A percentile compares a stretch with the other conserved stretches of the same genome.
Evolutionary conservation across 2,888 invertebrate species (phyloP).

Genomic region (Napeogenes sylphis): DNA sequence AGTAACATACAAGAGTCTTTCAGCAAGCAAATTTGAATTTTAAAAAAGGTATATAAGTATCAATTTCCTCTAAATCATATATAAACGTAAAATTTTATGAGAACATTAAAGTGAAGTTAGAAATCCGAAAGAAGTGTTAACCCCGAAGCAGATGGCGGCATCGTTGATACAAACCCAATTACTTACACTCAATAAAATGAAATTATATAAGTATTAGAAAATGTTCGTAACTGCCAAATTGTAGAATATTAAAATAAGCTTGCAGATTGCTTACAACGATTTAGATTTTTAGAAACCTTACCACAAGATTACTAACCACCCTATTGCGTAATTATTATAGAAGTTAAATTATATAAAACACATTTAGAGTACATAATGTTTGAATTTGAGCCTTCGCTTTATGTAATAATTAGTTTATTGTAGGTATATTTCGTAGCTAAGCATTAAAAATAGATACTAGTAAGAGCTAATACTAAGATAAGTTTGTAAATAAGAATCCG

Average conservation of each 20-base stretch:
- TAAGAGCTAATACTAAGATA: too few relatives aligned
- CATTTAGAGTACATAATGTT: too few relatives aligned
- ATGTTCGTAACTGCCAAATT: slow-evolving; percentile 48
- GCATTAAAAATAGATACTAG: too few relatives aligned
- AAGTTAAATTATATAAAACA: too few relatives aligned
- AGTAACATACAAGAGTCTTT: slow-evolving; percentile 51
- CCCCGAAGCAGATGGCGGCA: slow-evolving; percentile 67
- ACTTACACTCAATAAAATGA: slow-evolving; percentile 78
- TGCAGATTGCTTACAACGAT: not conserved
- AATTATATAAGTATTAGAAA: slow-evolving; percentile 73
- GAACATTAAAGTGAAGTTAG: slow-evolving; percentile 75
- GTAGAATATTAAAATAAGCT: not conserved
- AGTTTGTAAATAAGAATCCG: too few relatives aligned
- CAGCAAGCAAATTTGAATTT: slow-evolving; percentile 42
- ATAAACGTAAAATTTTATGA: slow-evolving; percentile 68
- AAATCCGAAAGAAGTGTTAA: slow-evolving; percentile 75
- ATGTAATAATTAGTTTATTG: too few relatives aligned
- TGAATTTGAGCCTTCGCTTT: too few relatives aligned
- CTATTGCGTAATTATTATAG: too few relatives aligned
- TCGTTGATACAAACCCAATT: slow-evolving; percentile 74
- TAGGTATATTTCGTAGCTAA: too few relatives aligned
- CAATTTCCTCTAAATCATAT: slow-evolving; percentile 38
- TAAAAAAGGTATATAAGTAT: slow-evolving; percentile 42
- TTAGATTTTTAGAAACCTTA: not conserved
- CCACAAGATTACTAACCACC: too few relatives aligned